Evolutionary conservation across 1,140 invertebrate species (phyloP), one percentile per base, ranked within the genome.

Genomic region (Thaumetopoea pityocampa): DNA sequence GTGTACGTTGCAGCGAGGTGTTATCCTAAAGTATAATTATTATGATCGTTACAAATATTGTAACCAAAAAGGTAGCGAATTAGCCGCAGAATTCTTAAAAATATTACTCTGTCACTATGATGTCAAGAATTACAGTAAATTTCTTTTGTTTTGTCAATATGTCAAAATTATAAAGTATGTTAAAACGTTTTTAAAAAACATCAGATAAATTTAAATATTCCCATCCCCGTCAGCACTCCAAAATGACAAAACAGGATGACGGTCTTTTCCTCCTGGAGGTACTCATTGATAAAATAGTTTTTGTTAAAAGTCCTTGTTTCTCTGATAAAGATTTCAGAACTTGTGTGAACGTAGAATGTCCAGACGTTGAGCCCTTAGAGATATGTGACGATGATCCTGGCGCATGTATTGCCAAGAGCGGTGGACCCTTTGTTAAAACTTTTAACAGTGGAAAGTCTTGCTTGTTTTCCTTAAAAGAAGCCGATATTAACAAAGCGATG

Each of bases 221-320:
- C 73, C 74, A 73, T 71, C 67, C 69, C 71, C 66, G 36, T 33
- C 23, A 33, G 40, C 30, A 49, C 28, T 32, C 30, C 51, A 78
- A 68, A 68, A 86, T 85, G 64, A 60, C 82, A 50, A 82, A 86
- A 32, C 65, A 82, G 8, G 80, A 84, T 18, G 87, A 88, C 51
- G 80, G 86, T 27, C 71, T 89, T 7, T 88, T 89, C 59, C 74
- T 89, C 12, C 51, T 89, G 9, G 87, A 89, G 58, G 86, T 88
- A 33, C 63, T 89, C 0, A 76, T 89, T 4, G 87, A 88, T 58
- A 87, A 82, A 53, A 74, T 88, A 14, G 60, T 80, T 22, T 73
- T 88, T 43, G 29, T 56, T 6, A 79, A 79, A 58, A 72, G 60
- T 33, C 76, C 76, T 4, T 80, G 74, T 44, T 77, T 82, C 40